These are phyloP conservation scores for Scomberomorus guttatus DNA, from an alignment of 2,797 vertebrate species.

Conservation along the genomic window DNA sequence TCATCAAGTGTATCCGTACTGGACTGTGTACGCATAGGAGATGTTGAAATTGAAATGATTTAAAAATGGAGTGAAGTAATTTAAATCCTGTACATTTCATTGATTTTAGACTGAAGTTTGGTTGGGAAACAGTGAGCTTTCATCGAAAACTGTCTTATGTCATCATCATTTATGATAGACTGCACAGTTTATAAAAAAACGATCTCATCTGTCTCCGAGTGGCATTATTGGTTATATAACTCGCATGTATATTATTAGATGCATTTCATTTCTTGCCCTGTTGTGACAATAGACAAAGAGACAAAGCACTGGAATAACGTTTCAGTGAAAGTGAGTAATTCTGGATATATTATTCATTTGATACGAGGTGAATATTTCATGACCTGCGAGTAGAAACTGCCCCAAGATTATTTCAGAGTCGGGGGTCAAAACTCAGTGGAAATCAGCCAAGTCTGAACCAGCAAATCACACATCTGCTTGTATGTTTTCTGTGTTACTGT, in stretches of 20 bases:
- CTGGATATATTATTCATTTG: slow-evolving; percentile 71
- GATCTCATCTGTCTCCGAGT: not conserved
- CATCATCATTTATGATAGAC: slow-evolving; percentile 18
- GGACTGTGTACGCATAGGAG: too few species aligned
- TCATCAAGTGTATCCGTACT: not conserved
- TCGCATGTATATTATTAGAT: slow-evolving; percentile 26
- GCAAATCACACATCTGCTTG: slow-evolving; percentile 43
- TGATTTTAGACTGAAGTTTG: not conserved
- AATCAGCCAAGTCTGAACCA: slow-evolving; percentile 57
- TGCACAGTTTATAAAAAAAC: slow-evolving; percentile 8
- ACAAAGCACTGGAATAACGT: slow-evolving; percentile 40
- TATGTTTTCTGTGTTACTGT: slow-evolving; percentile 36
- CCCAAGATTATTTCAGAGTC: slow-evolving; percentile 65
- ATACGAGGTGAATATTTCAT: slow-evolving; percentile 75
- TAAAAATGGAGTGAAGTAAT: not conserved
- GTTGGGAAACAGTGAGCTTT: slow-evolving; percentile 13
- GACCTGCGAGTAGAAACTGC: slow-evolving; percentile 52
- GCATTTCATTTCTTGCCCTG: slow-evolving; percentile 34
- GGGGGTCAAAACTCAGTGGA: slow-evolving; percentile 73
- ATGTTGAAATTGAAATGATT: not conserved
- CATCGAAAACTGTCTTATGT: slow-evolving; percentile 32
- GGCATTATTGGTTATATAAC: slow-evolving; percentile 32
- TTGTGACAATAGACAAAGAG: slow-evolving; percentile 44
- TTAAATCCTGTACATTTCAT: not conserved
- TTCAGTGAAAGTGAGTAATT: slow-evolving; percentile 62